Evolutionary conservation across 1,140 invertebrate species (phyloP), one percentile per base, ranked within the genome.

Genomic region (Pantala flavescens): DNA sequence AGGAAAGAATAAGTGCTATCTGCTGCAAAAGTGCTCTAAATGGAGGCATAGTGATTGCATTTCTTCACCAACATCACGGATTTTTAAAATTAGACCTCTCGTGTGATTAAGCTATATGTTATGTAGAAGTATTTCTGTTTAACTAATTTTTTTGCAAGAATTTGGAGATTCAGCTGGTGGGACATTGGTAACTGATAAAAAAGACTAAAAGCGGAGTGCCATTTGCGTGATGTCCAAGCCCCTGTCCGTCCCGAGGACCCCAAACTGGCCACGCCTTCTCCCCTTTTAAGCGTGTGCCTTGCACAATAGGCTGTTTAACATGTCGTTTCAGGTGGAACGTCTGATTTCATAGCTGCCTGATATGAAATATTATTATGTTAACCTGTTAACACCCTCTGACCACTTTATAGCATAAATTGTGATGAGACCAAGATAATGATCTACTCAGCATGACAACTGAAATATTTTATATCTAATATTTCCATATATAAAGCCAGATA

Each of bases 391-490:
- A 63, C 49, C 49, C 49, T 19, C 14, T 63, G 49, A 63, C 49
- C 49, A 7, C 49, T 63, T 63, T 63, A 19, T 63, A 63, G 49
- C 49, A 63, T 63, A 63, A 63, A 19, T 63, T 63, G 14, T 63
- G 49, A 63, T 63, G 49, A 63, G 49, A 63, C 49, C 49, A 63
- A 63, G 49, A 63, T 63, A 63, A 63, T 36, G 28, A 21, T 63
- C 16, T 63, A 63, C 49, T 63, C 49, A 16, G 49, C 49, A 63
- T 63, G 49, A 63, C 49, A 63, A 63, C 49, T 63, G 49, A 63
- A 63, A 16, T 63, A 63, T 63, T 63, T 63, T 63, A 63, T 63
- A 63, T 63, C 49, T 63, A 63, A 63, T 63, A 21, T 63, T 63
- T 63, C 49, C 49, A 63, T 63, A 19, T 36, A 36, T 63, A 14